A percentile compares a stretch with the other conserved stretches of the same genome.
Conservation (phyloP, 2,888 invertebrate genomes). For the Orchestes rusci region DNA sequence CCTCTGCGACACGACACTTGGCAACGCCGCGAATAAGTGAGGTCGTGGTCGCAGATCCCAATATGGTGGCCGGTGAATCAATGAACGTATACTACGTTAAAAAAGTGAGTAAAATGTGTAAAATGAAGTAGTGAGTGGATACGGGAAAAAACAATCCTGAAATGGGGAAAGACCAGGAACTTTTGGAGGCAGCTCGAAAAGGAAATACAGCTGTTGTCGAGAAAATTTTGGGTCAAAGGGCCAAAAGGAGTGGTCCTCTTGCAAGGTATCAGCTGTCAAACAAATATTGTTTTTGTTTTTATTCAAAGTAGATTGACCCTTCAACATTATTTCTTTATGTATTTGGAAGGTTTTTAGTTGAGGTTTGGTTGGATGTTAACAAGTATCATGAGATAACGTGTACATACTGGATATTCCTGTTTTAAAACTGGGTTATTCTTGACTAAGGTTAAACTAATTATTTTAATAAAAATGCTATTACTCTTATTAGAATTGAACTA, state of each 20-base stretch:
- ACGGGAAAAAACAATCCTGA: conserved; percentile 28
- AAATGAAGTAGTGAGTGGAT: conserved; percentile 39
- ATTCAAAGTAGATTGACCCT: not conserved
- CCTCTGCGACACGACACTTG: too few species aligned
- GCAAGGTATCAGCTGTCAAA: conserved; percentile 58
- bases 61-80: conserved; percentile 69
- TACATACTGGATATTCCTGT: too few species aligned
- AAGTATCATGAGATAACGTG: too few species aligned
- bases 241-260: conserved; percentile 88
- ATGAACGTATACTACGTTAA: conserved; percentile 61
- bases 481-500: too few species aligned
- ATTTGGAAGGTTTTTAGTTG: too few species aligned
- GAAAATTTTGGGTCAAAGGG: conserved; percentile 82
- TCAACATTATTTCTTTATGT: not conserved
- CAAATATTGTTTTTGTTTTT: conserved; percentile 17
- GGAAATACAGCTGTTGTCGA: conserved; percentile 85
- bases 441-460: too few species aligned
- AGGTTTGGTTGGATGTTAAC: too few species aligned
- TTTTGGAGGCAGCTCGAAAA: conserved; percentile 90
- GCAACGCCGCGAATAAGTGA: too few species aligned
- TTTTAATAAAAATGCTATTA: too few species aligned
- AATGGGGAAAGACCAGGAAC: conserved; percentile 96
- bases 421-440: too few species aligned
- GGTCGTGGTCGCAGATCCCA: too few species aligned
- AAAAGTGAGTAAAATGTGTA: conserved; percentile 35